phyloP scores from a whole-genome alignment of 2,113 vertebrate genomes.

The Bufo gargarizans region DNA sequence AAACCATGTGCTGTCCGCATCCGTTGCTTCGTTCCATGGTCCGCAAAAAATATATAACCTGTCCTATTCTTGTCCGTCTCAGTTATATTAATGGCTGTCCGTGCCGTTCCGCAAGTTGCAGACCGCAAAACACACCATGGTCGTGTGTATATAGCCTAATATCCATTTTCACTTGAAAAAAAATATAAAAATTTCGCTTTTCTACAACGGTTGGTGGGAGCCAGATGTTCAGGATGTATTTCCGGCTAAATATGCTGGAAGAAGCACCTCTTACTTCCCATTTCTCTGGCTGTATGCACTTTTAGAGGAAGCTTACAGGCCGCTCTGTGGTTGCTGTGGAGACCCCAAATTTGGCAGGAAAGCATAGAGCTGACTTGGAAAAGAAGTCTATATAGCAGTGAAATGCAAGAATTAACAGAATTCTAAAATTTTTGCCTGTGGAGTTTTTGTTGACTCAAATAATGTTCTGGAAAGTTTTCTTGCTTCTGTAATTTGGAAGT shows the following conservation, averaged over 20 bases:
- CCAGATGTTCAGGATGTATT: not conserved
- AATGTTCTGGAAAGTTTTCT: not conserved
- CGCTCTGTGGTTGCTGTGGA: slow-evolving; percentile 32
- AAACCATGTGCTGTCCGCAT: too few species aligned
- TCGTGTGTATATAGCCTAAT: too few species aligned
- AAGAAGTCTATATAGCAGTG: not conserved
- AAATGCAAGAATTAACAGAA: slow-evolving; percentile 10
- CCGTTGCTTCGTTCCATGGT: too few species aligned
- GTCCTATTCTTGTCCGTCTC: too few species aligned
- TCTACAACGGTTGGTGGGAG: too few species aligned
- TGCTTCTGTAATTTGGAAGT: not conserved
- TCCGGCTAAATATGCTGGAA: not conserved
- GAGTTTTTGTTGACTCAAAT: slow-evolving; percentile 6
- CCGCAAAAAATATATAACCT: too few species aligned
- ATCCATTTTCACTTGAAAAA: too few species aligned
- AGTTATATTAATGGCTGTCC: too few species aligned
- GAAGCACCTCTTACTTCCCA: too few species aligned
- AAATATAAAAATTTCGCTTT: too few species aligned
- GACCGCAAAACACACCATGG: too few species aligned
- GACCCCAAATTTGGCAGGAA: slow-evolving; percentile 16
- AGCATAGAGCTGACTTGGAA: not conserved
- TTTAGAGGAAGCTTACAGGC: slow-evolving; percentile 21
- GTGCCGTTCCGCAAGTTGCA: too few species aligned
- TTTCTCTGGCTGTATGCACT: slow-evolving; percentile 1
- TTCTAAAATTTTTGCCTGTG: not conserved